Evolutionary conservation across 2,797 vertebrate species (phyloP), one percentile per base, ranked within the genome.

Genomic region (Eremophila alpestris): DNA sequence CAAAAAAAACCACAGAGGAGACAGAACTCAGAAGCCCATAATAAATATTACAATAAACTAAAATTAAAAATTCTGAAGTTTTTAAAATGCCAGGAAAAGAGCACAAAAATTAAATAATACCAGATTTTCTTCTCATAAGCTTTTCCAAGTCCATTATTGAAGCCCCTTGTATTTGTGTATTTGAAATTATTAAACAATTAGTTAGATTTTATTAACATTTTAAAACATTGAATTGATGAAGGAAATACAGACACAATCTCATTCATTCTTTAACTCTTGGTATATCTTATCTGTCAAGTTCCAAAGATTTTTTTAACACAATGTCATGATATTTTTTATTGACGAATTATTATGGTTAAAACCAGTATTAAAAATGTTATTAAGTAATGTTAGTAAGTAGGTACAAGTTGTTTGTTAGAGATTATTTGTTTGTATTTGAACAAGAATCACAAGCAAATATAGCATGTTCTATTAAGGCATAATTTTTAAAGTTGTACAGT

Each of bases 391-490:
- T 67, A 41, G 2, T 43, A 55, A 27, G 49, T 24, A 82, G 9
- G 9, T 32, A 23, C 4, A 52, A 49, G 5, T 60, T 64, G 4
- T 41, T 74, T 36, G 3, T 62, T 65, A 73, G 10, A 20, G 14
- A 13, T 48, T 34, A 48, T 40, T 51, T 55, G 4, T 74, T n/a
- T 84, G 20, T 14, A 11, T 74, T 32, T 59, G 51, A 83, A 32
- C 6, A 49, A 55, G 43, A 49, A 15, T 3, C 9, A 27, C 3
- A 16, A 6, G 11, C 9, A 65, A 38, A 52, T 30, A 16, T 1
- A 48, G 15, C 10, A 14, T 2, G 0, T 56, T 16, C 9, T 24
- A 8, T 7, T 48, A 60, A 27, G 4, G 36, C 4, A 27, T 9
- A 16, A 16, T 29, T 79, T 58, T 65, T 36, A 9, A 26, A 70